Evolutionary conservation across 2,113 vertebrate species (phyloP), one percentile per base, ranked within the genome.

Genomic region (Mohoua ochrocephala): DNA sequence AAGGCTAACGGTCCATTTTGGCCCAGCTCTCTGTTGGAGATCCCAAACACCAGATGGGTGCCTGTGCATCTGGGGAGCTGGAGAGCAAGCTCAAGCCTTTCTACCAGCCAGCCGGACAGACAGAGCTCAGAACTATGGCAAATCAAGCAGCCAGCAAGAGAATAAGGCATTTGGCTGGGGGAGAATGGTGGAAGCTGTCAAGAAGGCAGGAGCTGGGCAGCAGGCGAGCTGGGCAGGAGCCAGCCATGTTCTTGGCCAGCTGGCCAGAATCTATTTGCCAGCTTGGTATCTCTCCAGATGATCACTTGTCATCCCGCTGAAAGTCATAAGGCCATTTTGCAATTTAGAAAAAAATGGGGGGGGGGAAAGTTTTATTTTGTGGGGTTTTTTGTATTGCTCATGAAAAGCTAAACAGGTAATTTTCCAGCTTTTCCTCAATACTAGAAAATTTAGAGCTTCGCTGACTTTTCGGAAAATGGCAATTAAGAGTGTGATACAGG

Each of bases 41-140:
- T 90, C 53, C 67, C 2, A 2, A 93, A 71, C 65, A 88, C 54
- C 94, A 96, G 85, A 88, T 93, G 82, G 67, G 63, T 2, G 2
- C 13, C 59, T 67, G 42, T 50, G 42, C 37, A 80, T 44, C 24
- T 5, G 3, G 82, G 70, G 61, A 87, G 13, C 77, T 82, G 56
- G 47, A 87, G 44, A 78, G 17, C 11, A 67, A 76, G 24, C 69
- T 82, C 56, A 68, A 64, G 11, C 15, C 11, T 3, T 61, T 89
- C 41, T 35, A 64, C 9, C 18, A 41, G 21, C 49, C 11, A 5
- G 28, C 7, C 1, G 0, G 54, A 26, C 37, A 63, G 45, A 7
- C 13, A 52, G 53, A 78, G 23, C 3, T 0, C 54, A 81, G 59
- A 74, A 37, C 47, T 44, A 13, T 0, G 0, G 30, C 20, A 78